Percentiles rank a stretch among this genome's conserved stretches.
phyloP scores from a whole-genome alignment of 2,113 vertebrate species.

The Collichthys lucidus region DNA sequence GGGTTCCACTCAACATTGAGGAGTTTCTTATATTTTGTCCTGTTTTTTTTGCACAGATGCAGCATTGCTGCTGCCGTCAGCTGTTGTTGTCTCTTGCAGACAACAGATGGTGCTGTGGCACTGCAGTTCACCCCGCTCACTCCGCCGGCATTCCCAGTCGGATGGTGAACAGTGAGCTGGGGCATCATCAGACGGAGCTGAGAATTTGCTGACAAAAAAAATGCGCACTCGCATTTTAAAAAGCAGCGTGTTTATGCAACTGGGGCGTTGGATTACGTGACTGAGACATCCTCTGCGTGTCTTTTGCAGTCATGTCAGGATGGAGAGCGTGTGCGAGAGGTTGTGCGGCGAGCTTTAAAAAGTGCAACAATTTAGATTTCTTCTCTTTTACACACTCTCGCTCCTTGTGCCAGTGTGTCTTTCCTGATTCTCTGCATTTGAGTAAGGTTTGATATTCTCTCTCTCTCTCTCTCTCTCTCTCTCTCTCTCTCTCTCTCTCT shows the following conservation, averaged over 20 bases:
- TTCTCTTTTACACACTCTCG: background rate
- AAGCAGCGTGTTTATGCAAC: constrained; percentile 54
- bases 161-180: constrained; percentile 26
- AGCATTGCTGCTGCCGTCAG: constrained; percentile 3
- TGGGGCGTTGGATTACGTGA: constrained; percentile 54
- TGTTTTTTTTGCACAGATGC: background rate
- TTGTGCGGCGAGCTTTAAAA: background rate
- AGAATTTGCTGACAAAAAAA: constrained; percentile 63
- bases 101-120: constrained; percentile 81
- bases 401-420: background rate
- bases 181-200: constrained; percentile 38
- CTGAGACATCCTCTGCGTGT: constrained; percentile 33
- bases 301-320: constrained; percentile 34
- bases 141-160: background rate
- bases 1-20: constrained; percentile 31
- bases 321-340: background rate
- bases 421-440: background rate
- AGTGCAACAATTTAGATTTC: constrained; percentile 9
- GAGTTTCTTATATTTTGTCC: background rate
- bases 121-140: constrained; percentile 29
- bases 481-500: no score
- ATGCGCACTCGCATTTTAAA: constrained; percentile 36
- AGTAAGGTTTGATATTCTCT: constrained; percentile 11
- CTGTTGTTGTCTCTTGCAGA: background rate
- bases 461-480: background rate